Percentiles rank a stretch among this genome's conserved stretches.
These are phyloP conservation scores for Melanerpes aurifrons DNA, from an alignment of 2,113 vertebrate genomes.

Conservation along the genomic window DNA sequence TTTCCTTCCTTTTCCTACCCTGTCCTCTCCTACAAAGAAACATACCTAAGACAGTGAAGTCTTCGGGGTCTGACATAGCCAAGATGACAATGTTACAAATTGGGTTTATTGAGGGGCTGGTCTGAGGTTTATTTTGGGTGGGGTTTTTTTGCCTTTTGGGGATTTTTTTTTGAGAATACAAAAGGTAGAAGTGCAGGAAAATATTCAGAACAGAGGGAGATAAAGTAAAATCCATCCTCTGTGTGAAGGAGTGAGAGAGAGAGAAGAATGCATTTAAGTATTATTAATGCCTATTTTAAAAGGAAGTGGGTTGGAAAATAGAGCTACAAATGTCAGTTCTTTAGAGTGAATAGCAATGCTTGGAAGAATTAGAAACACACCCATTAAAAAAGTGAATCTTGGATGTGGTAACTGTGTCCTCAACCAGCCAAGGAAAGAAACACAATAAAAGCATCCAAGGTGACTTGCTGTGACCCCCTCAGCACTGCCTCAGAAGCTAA, in stretches of 20 bases:
- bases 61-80: neutral
- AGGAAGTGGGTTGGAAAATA: constrained; percentile 68
- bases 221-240: constrained; percentile 50
- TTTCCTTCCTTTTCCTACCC: neutral
- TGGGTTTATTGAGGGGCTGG: neutral
- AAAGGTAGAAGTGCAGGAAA: neutral
- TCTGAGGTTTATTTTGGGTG: neutral
- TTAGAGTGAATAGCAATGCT: neutral
- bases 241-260: constrained; percentile 49
- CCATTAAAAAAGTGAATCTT: constrained; percentile 12
- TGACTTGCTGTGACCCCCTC: neutral
- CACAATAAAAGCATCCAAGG: neutral
- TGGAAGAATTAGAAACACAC: constrained; percentile 22
- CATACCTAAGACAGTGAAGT: neutral
- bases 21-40: neutral
- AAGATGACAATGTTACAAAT: neutral
- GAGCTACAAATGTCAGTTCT: constrained; percentile 57
- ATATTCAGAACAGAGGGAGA: constrained; percentile 10
- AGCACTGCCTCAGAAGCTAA: neutral
- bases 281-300: constrained; percentile 78
- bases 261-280: constrained; percentile 62
- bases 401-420: neutral
- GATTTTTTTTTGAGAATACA: neutral
- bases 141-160: neutral
- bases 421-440: neutral